phyloP scores from a whole-genome alignment of 2,797 vertebrate genomes.

The Smutsia temminckii region DNA sequence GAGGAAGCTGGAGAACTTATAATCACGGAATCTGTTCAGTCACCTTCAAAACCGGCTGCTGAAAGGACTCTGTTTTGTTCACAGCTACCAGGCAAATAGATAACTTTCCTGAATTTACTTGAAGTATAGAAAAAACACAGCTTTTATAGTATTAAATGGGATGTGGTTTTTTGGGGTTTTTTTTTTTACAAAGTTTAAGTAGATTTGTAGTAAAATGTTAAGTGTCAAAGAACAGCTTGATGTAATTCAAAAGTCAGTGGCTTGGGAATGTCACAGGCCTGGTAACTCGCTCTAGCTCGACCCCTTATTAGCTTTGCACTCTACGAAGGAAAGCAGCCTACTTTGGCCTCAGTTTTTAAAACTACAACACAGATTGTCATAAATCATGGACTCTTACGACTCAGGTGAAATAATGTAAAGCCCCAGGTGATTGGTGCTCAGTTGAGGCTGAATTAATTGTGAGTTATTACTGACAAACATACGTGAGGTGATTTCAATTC shows the following conservation, averaged over 20 bases:
- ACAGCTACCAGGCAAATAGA: background rate
- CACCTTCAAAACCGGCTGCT: background rate
- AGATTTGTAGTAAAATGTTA: constrained; percentile 11
- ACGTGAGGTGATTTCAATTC: background rate
- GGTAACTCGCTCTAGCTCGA: background rate
- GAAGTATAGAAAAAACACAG: background rate
- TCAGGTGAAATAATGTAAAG: background rate
- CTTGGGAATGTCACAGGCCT: background rate
- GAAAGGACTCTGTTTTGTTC: constrained; percentile 5
- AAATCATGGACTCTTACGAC: background rate
- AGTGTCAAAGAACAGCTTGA: background rate
- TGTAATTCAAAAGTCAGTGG: background rate
- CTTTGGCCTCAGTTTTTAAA: background rate
- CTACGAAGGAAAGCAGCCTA: background rate
- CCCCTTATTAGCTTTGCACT: background rate
- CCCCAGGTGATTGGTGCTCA: background rate
- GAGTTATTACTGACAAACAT: background rate
- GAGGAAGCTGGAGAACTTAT: constrained; percentile 10
- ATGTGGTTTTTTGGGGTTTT: background rate
- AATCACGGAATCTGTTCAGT: background rate
- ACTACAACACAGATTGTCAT: background rate
- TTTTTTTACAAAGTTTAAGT: background rate
- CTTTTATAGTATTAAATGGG: background rate
- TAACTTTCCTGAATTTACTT: background rate
- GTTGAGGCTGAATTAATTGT: background rate